Evolutionary conservation across 2,888 invertebrate species (phyloP), one percentile per base, ranked within the genome.

Genomic region (Melanostoma mellinum): DNA sequence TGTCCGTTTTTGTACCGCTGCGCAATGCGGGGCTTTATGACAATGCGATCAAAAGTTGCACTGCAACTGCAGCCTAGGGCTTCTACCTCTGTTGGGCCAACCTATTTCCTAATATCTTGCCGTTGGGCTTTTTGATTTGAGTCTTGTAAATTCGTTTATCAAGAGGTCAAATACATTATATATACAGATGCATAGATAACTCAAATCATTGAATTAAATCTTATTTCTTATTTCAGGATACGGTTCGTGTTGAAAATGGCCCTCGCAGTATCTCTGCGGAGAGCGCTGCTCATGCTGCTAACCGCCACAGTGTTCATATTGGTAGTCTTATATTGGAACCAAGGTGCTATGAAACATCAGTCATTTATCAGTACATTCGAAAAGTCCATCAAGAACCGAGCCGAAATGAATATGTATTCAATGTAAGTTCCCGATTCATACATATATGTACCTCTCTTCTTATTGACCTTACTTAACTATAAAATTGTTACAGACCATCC

Each of bases 271-370:
- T 91, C 91, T 42, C 92, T 94, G 89, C 92, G 93, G 65, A 92
- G 93, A 61, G 93, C 93, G 60, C 88, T 94, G 87, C 88, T 93
- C 86, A 89, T 92, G 87, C 92, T 94, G 33, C 93, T 94, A 4
- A 92, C 92, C 30, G 92, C 91, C 63, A 93, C 93, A 42, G 92
- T 93, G 87, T 92, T 93, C 53, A 93, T 92, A 75, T 92, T 93
- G 33, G 93, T 93, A 86, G 91, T 94, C 85, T 91, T 94, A 42
- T 94, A 94, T 90, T 94, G 94, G 93, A 92, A 93, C 75, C 94
- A 93, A 89, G 93, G 92, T 88, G 92, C 89, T 86, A 91, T 92
- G 86, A 90, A 91, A 86, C 88, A 89, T 72, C 88, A 90, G 56
- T 88, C 90, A 33, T 92, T 92, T 90, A 88, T 89, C 88, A 86